phyloP scores from a whole-genome alignment of 2,113 vertebrate species.

The Alexandromys fortis region DNA sequence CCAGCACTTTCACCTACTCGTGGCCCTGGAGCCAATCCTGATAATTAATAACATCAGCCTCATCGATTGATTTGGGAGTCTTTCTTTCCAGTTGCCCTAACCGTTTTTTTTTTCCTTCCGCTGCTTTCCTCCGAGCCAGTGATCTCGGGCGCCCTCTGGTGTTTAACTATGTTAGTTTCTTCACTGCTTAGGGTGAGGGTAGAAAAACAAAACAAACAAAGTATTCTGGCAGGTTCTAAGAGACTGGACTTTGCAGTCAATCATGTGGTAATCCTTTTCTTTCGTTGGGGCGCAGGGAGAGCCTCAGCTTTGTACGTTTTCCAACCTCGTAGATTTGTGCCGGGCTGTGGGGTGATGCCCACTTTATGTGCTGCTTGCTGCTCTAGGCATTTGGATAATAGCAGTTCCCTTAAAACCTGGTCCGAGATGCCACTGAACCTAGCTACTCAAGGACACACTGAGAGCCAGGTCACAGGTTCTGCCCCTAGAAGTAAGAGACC shows the following conservation, averaged over 20 bases:
- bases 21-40: background rate
- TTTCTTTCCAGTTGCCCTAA: background rate
- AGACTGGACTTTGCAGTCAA: background rate
- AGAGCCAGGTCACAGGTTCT: background rate
- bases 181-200: background rate
- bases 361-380: background rate
- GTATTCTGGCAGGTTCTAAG: background rate
- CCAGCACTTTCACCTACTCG: background rate
- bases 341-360: too few relatives aligned
- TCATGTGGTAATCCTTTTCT: background rate
- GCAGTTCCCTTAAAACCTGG: too few relatives aligned
- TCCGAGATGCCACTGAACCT: background rate
- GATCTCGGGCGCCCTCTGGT: background rate
- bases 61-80: background rate
- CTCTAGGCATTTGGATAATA: too few relatives aligned
- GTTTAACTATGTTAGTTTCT: background rate
- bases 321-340: background rate
- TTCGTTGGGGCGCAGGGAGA: background rate
- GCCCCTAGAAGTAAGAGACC: background rate
- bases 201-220: background rate
- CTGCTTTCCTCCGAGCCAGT: background rate
- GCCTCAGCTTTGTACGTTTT: background rate
- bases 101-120: too few relatives aligned
- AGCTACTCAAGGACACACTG: background rate
- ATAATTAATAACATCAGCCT: background rate